A percentile compares a stretch with the other conserved stretches of the same genome.
phyloP scores from a whole-genome alignment of 2,888 invertebrate genomes.

The Fabriciana adippe region DNA sequence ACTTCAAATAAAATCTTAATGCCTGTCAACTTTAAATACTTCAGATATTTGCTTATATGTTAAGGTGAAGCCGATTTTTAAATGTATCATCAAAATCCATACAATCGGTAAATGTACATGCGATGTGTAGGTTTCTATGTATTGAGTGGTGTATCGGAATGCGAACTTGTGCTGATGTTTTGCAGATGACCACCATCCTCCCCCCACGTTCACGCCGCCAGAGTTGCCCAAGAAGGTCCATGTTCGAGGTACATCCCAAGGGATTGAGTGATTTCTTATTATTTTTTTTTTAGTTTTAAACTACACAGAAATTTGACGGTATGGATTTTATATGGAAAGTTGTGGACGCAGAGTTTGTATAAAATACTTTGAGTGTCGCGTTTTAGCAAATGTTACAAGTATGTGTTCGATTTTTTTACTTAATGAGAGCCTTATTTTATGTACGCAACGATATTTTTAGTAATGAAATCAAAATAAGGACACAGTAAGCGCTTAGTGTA shows the following conservation, averaged over 20 bases:
- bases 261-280: slow-evolving; percentile 67
- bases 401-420: no score
- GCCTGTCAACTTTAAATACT: slow-evolving; percentile 21
- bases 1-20: not conserved
- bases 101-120: slow-evolving; percentile 54
- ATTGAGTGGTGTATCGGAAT: slow-evolving; percentile 80
- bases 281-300: slow-evolving; percentile 18
- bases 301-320: slow-evolving; percentile 5
- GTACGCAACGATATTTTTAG: no score
- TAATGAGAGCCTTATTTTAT: no score
- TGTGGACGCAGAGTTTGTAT: slow-evolving; percentile 1
- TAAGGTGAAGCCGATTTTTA: slow-evolving; percentile 57
- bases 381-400: not conserved
- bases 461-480: no score
- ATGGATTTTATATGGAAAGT: slow-evolving; percentile 14
- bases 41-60: slow-evolving; percentile 14
- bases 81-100: slow-evolving; percentile 51
- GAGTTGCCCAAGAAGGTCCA: slow-evolving; percentile 99
- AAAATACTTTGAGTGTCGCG: not conserved
- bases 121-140: slow-evolving; percentile 63
- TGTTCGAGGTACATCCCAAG: slow-evolving; percentile 91
- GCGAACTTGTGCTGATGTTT: slow-evolving; percentile 88
- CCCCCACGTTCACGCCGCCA: slow-evolving; percentile 99
- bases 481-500: no score
- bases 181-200: slow-evolving; percentile 98